Base-by-base conservation (phyloP, 2,888 invertebrate genomes). In the Drosophila picticornis region DNA sequence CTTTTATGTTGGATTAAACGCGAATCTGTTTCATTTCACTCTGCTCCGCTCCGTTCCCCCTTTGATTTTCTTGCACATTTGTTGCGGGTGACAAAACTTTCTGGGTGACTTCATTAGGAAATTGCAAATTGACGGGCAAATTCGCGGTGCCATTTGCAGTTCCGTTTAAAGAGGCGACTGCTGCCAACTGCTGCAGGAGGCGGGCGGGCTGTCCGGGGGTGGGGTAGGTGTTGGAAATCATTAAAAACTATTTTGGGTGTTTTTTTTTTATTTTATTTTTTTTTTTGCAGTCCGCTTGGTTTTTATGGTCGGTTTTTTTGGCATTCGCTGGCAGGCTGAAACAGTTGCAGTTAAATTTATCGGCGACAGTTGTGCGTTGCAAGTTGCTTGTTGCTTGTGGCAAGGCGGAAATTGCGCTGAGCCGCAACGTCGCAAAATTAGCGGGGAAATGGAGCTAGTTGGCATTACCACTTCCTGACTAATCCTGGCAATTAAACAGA, bases 401-500 rank as follows among this genome's bases (percentile, higher is more conserved):
- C 61, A 77, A 64, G 62, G 73, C 85, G 88, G 86, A 87, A 90
- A 83, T 86, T 77, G 90, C 75, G 84, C 79, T 84, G 80, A 84
- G 75, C 75, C 90, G 84, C 67, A 82, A 72, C 80, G 64, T 57
- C 10, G 57, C 59, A 51, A 43, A 2, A 16, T n/a, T 52, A 31
- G 19, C n/a, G n/a, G n/a, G 51, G 29, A 32, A 32, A n/a, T 29
- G 31, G 10, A 19, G n/a, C 31, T 6, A n/a, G 48, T 27, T 48
- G 50, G 46, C 63, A 58, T 29, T 57, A 69, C 69, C 64, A 81
- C 86, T 87, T 90, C 90, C 87, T 90, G 88, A 58, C 70, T 66
- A 81, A 85, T 88, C 88, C 88, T 87, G 76, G 72, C 80, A 83
- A 86, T 88, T 88, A 80, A 84, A 90, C 76, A 84, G 80, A 80